A percentile compares a stretch with the other conserved stretches of the same genome.
These are phyloP conservation scores for Nebria brevicollis DNA, from an alignment of 2,888 invertebrate genomes.

Conservation along the genomic window DNA sequence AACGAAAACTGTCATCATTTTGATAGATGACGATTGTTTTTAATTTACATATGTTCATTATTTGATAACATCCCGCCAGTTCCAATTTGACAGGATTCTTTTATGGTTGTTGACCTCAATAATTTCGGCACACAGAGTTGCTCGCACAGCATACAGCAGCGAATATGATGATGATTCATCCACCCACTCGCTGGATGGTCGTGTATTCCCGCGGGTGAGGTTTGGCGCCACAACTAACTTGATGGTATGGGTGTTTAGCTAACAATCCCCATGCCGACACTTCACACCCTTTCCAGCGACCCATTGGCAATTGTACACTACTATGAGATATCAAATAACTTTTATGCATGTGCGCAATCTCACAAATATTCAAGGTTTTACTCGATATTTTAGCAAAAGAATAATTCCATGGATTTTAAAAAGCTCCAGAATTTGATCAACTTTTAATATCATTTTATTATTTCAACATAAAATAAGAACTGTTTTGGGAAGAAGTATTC, in stretches of 20 bases:
- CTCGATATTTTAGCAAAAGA: too few relatives aligned
- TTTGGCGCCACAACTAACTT: background rate
- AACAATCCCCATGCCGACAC: conserved; percentile 50
- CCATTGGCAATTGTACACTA: conserved; percentile 50
- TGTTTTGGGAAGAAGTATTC: too few relatives aligned
- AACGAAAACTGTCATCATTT: conserved; percentile 3
- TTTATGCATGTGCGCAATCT: background rate
- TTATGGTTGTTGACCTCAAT: background rate
- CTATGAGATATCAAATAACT: conserved; percentile 42
- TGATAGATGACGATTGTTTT: conserved; percentile 6
- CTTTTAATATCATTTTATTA: too few relatives aligned
- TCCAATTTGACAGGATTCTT: conserved; percentile 3
- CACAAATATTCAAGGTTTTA: background rate
- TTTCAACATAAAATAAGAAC: too few relatives aligned
- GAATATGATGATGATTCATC: background rate
- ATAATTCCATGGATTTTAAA: too few relatives aligned
- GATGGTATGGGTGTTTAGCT: conserved; percentile 49
- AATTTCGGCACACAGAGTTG: background rate
- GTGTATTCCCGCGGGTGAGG: conserved; percentile 11
- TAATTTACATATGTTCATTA: conserved; percentile 1
- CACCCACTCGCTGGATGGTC: background rate
- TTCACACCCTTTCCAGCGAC: conserved; percentile 37
- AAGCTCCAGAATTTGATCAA: too few relatives aligned
- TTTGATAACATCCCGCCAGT: background rate
- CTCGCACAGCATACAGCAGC: background rate